phyloP scores from a whole-genome alignment of 2,888 invertebrate genomes.

The Ceramica pisi region DNA sequence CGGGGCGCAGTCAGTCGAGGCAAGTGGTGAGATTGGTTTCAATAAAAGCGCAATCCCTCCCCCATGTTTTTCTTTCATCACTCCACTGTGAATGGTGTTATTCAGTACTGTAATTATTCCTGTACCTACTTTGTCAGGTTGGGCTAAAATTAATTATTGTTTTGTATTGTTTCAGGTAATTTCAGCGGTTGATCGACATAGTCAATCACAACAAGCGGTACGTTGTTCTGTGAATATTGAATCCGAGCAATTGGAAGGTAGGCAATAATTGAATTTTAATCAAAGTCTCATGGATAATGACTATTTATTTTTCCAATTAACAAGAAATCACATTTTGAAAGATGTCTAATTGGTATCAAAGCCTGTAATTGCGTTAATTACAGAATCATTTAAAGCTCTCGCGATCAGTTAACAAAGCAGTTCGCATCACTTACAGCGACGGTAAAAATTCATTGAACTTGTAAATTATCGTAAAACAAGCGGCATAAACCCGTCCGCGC shows the following conservation, averaged over 20 bases:
- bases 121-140: slow-evolving; percentile 45
- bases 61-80: slow-evolving; percentile 90
- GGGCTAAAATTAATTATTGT: slow-evolving; percentile 57
- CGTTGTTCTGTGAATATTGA: slow-evolving; percentile 10
- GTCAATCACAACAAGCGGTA: slow-evolving; percentile 33
- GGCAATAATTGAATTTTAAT: slow-evolving; percentile 16
- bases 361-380: slow-evolving; percentile 51
- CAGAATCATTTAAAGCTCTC: slow-evolving; percentile 49
- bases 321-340: slow-evolving; percentile 32
- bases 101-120: slow-evolving; percentile 76
- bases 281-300: background rate
- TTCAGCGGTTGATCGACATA: slow-evolving; percentile 38
- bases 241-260: slow-evolving; percentile 10
- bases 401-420: slow-evolving; percentile 62
- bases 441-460: slow-evolving; percentile 76
- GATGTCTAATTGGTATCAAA: slow-evolving; percentile 38
- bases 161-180: slow-evolving; percentile 80
- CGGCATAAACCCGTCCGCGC: slow-evolving; percentile 77
- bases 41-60: slow-evolving; percentile 89
- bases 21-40: slow-evolving; percentile 90
- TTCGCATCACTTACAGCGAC: slow-evolving; percentile 62
- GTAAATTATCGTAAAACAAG: slow-evolving; percentile 76
- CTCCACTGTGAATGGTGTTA: slow-evolving; percentile 86
- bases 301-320: slow-evolving; percentile 35
- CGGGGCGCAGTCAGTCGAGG: slow-evolving; percentile 85